phyloP scores from a whole-genome alignment of 2,888 invertebrate genomes.

The Sesamia inferens region DNA sequence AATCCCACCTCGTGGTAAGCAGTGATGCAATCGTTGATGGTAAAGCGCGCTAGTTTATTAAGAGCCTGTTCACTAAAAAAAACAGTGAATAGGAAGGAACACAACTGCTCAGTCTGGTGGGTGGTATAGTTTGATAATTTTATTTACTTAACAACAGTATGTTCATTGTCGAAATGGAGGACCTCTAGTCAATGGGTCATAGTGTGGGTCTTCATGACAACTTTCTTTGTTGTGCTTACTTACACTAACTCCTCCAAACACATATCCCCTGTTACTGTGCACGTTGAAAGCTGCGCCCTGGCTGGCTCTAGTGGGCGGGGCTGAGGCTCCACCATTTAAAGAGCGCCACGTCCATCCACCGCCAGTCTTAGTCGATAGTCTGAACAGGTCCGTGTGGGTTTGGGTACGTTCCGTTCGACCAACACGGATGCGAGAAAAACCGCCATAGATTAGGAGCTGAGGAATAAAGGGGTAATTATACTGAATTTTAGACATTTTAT shows the following conservation, averaged over 20 bases:
- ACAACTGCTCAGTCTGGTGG: too few species aligned
- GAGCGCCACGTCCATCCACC: slow-evolving; percentile 77
- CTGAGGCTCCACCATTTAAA: slow-evolving; percentile 66
- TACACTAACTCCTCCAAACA: slow-evolving; percentile 95
- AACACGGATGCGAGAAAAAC: slow-evolving; percentile 83
- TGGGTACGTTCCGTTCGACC: slow-evolving; percentile 81
- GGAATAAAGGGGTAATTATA: not conserved
- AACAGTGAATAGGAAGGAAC: too few species aligned
- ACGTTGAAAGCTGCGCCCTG: slow-evolving; percentile 91
- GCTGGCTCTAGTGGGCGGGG: slow-evolving; percentile 94
- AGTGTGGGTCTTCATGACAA: too few species aligned
- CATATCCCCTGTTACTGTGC: slow-evolving; percentile 92
- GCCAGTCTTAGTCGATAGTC: slow-evolving; percentile 65
- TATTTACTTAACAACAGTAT: too few species aligned
- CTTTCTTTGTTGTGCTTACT: too few species aligned
- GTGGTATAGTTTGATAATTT: too few species aligned
- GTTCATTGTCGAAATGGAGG: too few species aligned
- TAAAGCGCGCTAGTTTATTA: too few species aligned
- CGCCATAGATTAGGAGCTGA: slow-evolving; percentile 85
- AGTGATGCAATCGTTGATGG: too few species aligned
- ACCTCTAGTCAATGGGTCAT: too few species aligned
- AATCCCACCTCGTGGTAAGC: too few species aligned
- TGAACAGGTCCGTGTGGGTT: slow-evolving; percentile 86
- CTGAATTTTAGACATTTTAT: not conserved
- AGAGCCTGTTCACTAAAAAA: too few species aligned